Evolutionary conservation across 2,797 vertebrate species (phyloP).

Genomic region (Micromesistius poutassou): DNA sequence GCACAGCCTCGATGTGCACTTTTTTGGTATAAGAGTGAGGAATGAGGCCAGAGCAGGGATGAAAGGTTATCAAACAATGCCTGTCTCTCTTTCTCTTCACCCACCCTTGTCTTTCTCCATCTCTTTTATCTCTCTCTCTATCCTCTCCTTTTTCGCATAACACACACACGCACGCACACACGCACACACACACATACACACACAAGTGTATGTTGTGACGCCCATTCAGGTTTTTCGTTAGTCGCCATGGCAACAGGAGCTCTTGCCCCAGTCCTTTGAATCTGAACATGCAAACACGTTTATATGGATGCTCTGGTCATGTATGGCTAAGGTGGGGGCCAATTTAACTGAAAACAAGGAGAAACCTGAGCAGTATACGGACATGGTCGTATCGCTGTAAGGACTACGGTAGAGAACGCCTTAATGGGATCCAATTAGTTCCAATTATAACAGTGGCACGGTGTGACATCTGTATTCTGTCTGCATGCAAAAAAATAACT

Average conservation of each 20-base stretch:
- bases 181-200: conserved; percentile 5
- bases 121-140: background rate
- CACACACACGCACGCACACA: conserved; percentile 7
- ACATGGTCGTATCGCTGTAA: background rate
- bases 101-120: background rate
- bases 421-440: background rate
- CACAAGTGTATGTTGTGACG: conserved; percentile 21
- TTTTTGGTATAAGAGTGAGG: conserved; percentile 17
- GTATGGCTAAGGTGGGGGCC: background rate
- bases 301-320: background rate
- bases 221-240: conserved; percentile 35
- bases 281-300: conserved; percentile 28
- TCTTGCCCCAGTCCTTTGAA: conserved; percentile 27
- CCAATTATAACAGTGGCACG: background rate
- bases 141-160: background rate
- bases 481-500: too few species aligned
- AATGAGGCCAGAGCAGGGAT: too few species aligned
- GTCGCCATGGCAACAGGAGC: conserved; percentile 58
- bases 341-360: background rate
- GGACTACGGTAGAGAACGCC: background rate
- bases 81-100: background rate
- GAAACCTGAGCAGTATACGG: too few species aligned
- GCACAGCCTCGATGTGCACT: background rate
- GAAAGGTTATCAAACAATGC: too few species aligned
- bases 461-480: background rate